A percentile compares a stretch with the other conserved stretches of the same genome.
Conservation (phyloP, 2,888 invertebrate species). For the Mesopsocus fuscifrons region DNA sequence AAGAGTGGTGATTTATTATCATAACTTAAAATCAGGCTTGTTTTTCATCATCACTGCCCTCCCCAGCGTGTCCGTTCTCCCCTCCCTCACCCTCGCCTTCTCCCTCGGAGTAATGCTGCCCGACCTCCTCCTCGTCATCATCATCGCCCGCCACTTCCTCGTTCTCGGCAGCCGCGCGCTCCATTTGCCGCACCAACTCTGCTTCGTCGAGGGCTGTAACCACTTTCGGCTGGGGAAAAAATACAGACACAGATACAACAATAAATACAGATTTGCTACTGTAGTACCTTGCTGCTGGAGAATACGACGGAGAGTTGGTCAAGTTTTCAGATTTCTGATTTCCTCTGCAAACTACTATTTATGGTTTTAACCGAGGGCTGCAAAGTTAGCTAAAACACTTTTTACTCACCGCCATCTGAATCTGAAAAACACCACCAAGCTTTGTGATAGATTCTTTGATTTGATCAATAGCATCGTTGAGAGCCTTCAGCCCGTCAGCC, state of each 20-base stretch:
- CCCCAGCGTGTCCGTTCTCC: conserved; percentile 25
- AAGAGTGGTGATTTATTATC: no score
- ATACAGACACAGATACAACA: conserved; percentile 14
- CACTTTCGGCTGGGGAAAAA: conserved; percentile 62
- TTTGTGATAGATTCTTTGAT: conserved; percentile 66
- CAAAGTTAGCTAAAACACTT: no score
- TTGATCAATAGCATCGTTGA: conserved; percentile 75
- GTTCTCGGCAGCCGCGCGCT: conserved; percentile 83
- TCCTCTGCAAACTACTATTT: background rate
- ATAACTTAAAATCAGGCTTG: conserved; percentile 12
- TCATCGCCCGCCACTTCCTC: conserved; percentile 85
- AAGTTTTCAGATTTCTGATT: background rate
- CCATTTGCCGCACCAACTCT: conserved; percentile 83
- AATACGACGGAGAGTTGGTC: background rate
- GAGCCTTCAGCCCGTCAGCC: conserved; percentile 72
- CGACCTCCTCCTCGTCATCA: conserved; percentile 50
- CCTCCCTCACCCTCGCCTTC: conserved; percentile 29
- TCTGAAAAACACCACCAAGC: conserved; percentile 78
- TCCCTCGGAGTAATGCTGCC: conserved; percentile 24
- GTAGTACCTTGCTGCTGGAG: background rate
- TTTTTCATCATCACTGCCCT: conserved; percentile 22
- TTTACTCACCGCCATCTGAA: conserved; percentile 82
- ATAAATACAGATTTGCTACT: conserved; percentile 1
- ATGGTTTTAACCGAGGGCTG: no score
- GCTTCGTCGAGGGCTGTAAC: conserved; percentile 97